Conservation (phyloP, 1,140 invertebrate genomes). For the Zaprionus taronus region DNA sequence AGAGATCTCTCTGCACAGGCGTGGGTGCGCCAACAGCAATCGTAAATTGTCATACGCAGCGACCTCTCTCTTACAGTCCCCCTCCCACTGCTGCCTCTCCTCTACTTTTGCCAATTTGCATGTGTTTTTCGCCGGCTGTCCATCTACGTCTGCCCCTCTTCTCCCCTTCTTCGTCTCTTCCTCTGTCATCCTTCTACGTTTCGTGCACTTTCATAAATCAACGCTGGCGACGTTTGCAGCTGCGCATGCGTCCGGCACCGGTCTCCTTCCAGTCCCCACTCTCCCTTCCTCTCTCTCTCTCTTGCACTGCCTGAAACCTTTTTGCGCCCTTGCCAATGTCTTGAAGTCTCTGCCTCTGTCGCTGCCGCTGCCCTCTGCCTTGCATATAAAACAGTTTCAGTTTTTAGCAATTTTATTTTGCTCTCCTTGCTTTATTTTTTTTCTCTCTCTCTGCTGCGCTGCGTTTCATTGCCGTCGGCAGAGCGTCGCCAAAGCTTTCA, state of each 20-base stretch:
- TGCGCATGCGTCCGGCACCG: constrained; percentile 68
- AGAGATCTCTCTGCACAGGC: not conserved
- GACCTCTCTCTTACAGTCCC: too few relatives aligned
- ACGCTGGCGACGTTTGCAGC: constrained; percentile 74
- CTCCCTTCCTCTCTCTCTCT: not conserved
- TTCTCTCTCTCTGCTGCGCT: constrained; percentile 29
- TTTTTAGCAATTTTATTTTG: constrained; percentile 41
- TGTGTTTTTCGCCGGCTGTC: constrained; percentile 27
- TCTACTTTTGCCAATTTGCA: constrained; percentile 58
- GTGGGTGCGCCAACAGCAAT: constrained; percentile 7
- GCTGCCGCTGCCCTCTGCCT: constrained; percentile 36
- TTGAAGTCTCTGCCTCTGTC: constrained; percentile 14
- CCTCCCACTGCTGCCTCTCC: not conserved
- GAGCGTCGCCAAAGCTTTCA: constrained; percentile 80
- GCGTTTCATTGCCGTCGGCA: constrained; percentile 71
- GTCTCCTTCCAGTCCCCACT: constrained; percentile 19
- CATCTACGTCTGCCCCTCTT: not conserved
- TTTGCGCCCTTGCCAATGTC: constrained; percentile 75
- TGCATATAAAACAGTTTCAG: constrained; percentile 81
- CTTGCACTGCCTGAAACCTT: constrained; percentile 58
- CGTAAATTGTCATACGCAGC: constrained; percentile 66
- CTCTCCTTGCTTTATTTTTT: constrained; percentile 22
- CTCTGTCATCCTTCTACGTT: constrained; percentile 25
- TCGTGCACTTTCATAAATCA: constrained; percentile 82
- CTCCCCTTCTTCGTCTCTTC: not conserved